These are phyloP conservation scores for Tenualosa ilisha DNA, from an alignment of 2,797 vertebrate genomes.

Conservation along the genomic window DNA sequence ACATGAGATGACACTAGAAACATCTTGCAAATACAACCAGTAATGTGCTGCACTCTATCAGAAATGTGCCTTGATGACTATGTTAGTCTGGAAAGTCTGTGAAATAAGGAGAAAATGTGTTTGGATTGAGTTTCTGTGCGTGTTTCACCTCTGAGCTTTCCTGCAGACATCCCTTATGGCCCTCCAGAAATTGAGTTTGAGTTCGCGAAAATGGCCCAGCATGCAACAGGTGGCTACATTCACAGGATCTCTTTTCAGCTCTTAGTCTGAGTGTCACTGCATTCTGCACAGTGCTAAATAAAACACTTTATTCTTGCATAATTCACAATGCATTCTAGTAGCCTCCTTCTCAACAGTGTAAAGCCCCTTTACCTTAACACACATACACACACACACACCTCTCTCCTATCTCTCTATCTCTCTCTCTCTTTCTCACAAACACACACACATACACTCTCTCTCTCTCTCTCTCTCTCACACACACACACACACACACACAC, in stretches of 20 bases:
- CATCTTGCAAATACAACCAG: too few relatives aligned
- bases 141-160: not conserved
- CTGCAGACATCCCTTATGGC: not conserved
- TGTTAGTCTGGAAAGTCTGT: not conserved
- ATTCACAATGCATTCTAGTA: not conserved
- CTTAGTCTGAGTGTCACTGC: not conserved
- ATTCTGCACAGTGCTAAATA: not conserved
- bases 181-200: not conserved
- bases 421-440: too few relatives aligned
- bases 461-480: too few relatives aligned
- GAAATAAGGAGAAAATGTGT: too few relatives aligned
- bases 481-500: too few relatives aligned
- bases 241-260: not conserved
- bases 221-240: constrained; percentile 16
- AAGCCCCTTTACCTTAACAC: not conserved
- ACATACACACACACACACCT: too few relatives aligned
- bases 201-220: not conserved
- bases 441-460: too few relatives aligned
- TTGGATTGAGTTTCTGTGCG: too few relatives aligned
- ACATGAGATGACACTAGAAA: too few relatives aligned
- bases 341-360: not conserved
- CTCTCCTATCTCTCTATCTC: too few relatives aligned
- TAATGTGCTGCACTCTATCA: too few relatives aligned
- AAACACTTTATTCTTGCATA: not conserved
- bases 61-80: too few relatives aligned